phyloP scores from a whole-genome alignment of 1,140 invertebrate species.

The Drosophila sechellia region DNA sequence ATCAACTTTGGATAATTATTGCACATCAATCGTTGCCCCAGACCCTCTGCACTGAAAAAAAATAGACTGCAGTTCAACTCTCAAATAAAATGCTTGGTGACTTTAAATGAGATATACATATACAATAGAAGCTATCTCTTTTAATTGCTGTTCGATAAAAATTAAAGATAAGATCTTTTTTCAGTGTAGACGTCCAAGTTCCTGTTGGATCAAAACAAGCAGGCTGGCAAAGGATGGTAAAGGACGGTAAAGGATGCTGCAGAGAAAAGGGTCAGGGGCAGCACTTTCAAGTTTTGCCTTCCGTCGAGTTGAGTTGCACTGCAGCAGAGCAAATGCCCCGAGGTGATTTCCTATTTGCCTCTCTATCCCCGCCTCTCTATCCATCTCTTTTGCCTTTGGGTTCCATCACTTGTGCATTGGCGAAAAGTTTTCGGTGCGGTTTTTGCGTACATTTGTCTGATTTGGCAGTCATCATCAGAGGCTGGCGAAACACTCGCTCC shows the following conservation, averaged over 20 bases:
- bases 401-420: conserved; percentile 58
- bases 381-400: conserved; percentile 21
- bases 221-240: conserved; percentile 14
- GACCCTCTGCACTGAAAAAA: not conserved
- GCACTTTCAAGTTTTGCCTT: conserved; percentile 53
- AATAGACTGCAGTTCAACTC: too few species aligned
- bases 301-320: conserved; percentile 66
- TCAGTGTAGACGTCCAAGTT: conserved; percentile 40
- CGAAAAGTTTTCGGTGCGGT: conserved; percentile 74
- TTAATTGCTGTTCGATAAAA: too few species aligned
- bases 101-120: too few species aligned
- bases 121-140: too few species aligned
- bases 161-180: not conserved
- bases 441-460: conserved; percentile 82
- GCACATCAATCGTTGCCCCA: conserved; percentile 73
- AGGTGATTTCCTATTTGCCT: conserved; percentile 59
- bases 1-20: conserved; percentile 84
- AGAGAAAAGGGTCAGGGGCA: conserved; percentile 45
- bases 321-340: conserved; percentile 67
- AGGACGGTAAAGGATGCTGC: conserved; percentile 9
- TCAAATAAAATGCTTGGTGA: too few species aligned
- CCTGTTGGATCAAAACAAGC: conserved; percentile 43
- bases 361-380: not conserved
- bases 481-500: conserved; percentile 19
- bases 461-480: conserved; percentile 71